Base-by-base conservation (phyloP, 2,797 vertebrate species). In the Falco biarmicus region DNA sequence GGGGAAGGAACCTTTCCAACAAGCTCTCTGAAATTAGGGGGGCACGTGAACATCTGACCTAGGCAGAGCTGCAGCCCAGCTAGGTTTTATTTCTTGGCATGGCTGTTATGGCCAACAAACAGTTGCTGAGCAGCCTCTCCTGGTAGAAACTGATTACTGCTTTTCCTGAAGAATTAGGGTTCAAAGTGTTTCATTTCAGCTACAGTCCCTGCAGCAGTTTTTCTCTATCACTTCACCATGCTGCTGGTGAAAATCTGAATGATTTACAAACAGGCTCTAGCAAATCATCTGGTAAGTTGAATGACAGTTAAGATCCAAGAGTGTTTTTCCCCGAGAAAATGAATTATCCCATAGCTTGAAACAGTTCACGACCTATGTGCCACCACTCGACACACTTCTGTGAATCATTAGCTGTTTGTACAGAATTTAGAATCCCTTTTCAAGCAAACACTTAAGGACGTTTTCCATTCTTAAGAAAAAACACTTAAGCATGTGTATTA, bases 101-200 rank as follows among this genome's bases (percentile, higher is more conserved):
- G 5, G 3, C 53, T 85, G 48, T 32, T 32, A 14, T 1, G 6
- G 28, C 29, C 59, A 73, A 91, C 32, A 77, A 84, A 59, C 79
- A 89, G 93, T 32, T 87, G 74, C 82, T 70, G 79, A 96, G 92
- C 93, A 80, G 68, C 96, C 96, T 79, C 97, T 97, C 54, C 86
- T 96, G 97, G 94, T 45, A 66, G 82, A 90, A 90, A 48, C 10
- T 2, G 79, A 70, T 68, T 74, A 93, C 22, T 96, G 77, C 90
- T 94, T 89, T 93, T 79, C 60, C 39, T 70, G 39, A 59, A 75
- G 11, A 87, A 73, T 2, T 64, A 14, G 9, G 56, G n/a, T 92
- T 80, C 41, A 22, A 51, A 57, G 32, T 6, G 15, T 68, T 71
- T 53, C 10, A 29, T 31, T 92, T 43, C 61, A 81, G 32, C 53